Base-by-base conservation (phyloP, 1,140 invertebrate genomes). In the Dreissena rostriformis region DNA sequence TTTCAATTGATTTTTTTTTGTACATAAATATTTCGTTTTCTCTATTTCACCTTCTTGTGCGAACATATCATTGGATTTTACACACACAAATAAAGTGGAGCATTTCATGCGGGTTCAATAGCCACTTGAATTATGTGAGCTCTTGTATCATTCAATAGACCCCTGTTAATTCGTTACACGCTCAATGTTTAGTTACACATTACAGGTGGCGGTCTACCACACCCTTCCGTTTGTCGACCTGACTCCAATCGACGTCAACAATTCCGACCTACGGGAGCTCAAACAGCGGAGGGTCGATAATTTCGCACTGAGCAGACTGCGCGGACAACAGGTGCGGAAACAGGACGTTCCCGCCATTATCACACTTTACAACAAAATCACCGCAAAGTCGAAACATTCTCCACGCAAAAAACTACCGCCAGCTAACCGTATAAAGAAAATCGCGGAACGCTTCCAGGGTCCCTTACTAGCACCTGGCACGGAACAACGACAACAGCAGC, bases 151-250 rank as follows among this genome's bases (percentile, higher is more conserved):
- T 39, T 8, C 39, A 39, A 2, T 2, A 8, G 39, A 39, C 39
- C 4, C 39, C 8, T 39, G 39, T 39, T 39, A 2, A 39, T 39
- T 39, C 39, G 39, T 39, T 39, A 39, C 39, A 5, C 39, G 39
- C 39, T 39, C 39, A 39, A 5, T 39, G 39, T 39, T 39, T 5
- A 39, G 39, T 39, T n/a, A 39, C 39, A 39, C 39, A 39, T 39
- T 39, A 39, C 53, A 90, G 88, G 66, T 90, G 52, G 86, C 82
- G 17, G 86, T 90, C 5, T 90, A 87, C 57, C 88, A 87, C 61
- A 72, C 87, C 1, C 70, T 90, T 17, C 85, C 86, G 15, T 90
- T 88, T 74, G 86, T 85, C 7, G 87, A 90, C 0, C 72, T 90
- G 4, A 61, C 77, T 14, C 79, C 86, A 0, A 61, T 85, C 1